These are phyloP conservation scores for Zootoca vivipara DNA, from an alignment of 2,113 vertebrate species.

Conservation along the genomic window DNA sequence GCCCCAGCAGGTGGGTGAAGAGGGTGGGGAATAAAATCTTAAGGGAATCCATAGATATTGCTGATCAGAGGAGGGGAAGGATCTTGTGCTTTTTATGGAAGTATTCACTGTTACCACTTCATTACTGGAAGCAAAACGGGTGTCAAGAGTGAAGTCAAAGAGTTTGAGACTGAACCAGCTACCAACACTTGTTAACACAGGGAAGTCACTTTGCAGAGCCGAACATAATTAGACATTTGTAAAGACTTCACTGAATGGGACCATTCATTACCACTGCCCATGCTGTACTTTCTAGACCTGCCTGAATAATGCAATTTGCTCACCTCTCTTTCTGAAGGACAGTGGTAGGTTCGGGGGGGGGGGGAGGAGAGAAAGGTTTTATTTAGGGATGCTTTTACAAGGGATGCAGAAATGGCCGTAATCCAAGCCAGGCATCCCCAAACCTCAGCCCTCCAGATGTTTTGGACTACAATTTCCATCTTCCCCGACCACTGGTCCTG, in stretches of 20 bases:
- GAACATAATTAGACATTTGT: constrained; percentile 15
- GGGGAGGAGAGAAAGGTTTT: neutral
- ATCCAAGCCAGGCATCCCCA: neutral
- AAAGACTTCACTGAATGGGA: constrained; percentile 22
- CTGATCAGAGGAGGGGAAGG: constrained; percentile 40
- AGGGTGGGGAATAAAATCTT: neutral
- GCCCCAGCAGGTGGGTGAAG: neutral
- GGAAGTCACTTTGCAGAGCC: neutral
- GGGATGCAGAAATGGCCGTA: neutral
- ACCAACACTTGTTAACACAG: neutral
- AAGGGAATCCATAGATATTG: constrained; percentile 44
- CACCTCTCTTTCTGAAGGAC: neutral
- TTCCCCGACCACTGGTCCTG: no score
- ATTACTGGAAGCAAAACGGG: constrained; percentile 36
- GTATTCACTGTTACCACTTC: constrained; percentile 16
- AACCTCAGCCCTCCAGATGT: no score
- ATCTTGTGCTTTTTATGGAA: neutral
- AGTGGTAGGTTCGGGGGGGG: neutral
- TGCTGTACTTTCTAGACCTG: neutral
- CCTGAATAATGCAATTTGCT: neutral
- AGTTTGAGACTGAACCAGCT: neutral
- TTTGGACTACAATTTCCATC: no score
- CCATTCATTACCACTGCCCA: neutral
- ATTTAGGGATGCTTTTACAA: constrained; percentile 2
- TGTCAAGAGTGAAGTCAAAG: constrained; percentile 17